These are phyloP conservation scores for Platichthys flesus DNA, from an alignment of 2,113 vertebrate species.

Conservation along the genomic window DNA sequence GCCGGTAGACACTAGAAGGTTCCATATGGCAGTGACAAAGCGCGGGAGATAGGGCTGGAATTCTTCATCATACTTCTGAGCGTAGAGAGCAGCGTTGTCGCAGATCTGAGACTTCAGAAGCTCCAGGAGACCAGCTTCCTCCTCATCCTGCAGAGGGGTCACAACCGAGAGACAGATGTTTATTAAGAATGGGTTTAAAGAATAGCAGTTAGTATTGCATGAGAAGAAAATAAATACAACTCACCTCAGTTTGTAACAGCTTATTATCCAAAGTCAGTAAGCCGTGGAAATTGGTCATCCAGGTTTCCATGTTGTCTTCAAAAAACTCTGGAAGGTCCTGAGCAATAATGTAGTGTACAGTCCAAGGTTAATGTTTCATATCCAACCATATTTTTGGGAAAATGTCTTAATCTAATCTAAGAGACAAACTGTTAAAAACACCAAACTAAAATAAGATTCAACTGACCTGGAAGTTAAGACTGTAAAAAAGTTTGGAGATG, in stretches of 20 bases:
- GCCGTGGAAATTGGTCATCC: constrained; percentile 98
- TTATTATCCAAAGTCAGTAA: constrained; percentile 98
- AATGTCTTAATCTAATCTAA: too few species aligned
- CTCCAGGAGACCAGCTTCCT: constrained; percentile 96
- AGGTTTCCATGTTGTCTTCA: constrained; percentile 99
- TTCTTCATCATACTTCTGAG: constrained; percentile 98
- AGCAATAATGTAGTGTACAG: not conserved
- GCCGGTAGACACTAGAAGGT: constrained; percentile 95
- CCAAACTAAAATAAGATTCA: not conserved
- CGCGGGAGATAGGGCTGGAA: constrained; percentile 96
- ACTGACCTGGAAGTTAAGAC: constrained; percentile 97
- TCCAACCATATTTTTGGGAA: too few species aligned
- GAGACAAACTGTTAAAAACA: not conserved
- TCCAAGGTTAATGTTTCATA: not conserved
- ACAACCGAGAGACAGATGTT: not conserved
- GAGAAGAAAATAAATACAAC: constrained; percentile 54
- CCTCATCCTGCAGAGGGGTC: constrained; percentile 88
- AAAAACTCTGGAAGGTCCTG: constrained; percentile 99
- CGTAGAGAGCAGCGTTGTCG: constrained; percentile 97
- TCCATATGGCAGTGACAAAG: constrained; percentile 98
- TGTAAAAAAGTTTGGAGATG: constrained; percentile 98
- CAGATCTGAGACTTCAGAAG: constrained; percentile 98
- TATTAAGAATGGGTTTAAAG: not conserved
- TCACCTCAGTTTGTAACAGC: constrained; percentile 96
- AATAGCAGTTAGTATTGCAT: not conserved